These are phyloP conservation scores for Hozukius guyotensis DNA, from an alignment of 2,797 vertebrate species.

Conservation along the genomic window DNA sequence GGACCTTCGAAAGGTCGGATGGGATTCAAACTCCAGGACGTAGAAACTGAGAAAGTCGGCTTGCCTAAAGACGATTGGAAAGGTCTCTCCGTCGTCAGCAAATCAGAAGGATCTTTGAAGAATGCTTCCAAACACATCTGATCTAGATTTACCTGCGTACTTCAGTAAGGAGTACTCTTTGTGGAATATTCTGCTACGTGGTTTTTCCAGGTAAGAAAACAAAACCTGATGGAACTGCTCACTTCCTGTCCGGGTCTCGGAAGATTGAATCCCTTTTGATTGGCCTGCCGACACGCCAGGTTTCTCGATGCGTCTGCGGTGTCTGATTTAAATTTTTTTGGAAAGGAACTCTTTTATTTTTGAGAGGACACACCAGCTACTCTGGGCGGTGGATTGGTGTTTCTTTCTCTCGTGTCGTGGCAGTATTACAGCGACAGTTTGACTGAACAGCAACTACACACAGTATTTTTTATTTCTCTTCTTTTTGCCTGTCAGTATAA, in stretches of 20 bases:
- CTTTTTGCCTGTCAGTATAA: neutral
- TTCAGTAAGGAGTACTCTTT: neutral
- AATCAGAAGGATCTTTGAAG: neutral
- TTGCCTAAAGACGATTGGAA: neutral
- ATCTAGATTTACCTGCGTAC: neutral
- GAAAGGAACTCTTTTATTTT: slow-evolving; percentile 16
- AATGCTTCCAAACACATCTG: neutral
- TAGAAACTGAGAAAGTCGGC: neutral
- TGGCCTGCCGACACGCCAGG: neutral
- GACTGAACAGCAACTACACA: slow-evolving; percentile 7
- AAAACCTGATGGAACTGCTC: neutral
- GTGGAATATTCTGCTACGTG: slow-evolving; percentile 10
- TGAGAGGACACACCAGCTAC: slow-evolving; percentile 9
- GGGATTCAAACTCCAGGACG: neutral
- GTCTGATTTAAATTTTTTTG: slow-evolving; percentile 11
- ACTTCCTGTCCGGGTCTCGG: neutral
- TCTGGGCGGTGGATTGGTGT: neutral
- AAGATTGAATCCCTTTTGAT: neutral
- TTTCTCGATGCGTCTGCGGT: neutral
- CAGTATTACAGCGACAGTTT: slow-evolving; percentile 32
- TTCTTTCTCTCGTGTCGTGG: neutral
- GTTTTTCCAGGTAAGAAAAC: neutral
- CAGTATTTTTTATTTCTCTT: slow-evolving; percentile 16
- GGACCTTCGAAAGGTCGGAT: neutral
- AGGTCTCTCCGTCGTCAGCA: neutral